phyloP scores from a whole-genome alignment of 1,140 invertebrate species.

The Pectinophora gossypiella region DNA sequence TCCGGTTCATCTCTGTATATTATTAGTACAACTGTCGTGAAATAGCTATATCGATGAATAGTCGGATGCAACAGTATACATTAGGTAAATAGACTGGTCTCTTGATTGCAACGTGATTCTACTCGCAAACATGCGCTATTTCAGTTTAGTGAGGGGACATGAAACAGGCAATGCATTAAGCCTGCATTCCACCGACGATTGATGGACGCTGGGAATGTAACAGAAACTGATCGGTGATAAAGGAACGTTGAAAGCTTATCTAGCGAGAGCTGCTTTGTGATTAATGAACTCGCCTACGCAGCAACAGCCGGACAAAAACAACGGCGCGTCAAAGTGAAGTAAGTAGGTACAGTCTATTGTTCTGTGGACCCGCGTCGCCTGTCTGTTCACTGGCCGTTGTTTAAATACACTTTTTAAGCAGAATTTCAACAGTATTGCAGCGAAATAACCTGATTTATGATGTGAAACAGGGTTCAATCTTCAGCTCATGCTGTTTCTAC shows the following conservation, averaged over 20 bases:
- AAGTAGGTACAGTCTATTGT: constrained; percentile 40
- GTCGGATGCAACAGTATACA: neutral
- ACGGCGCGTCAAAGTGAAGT: constrained; percentile 46
- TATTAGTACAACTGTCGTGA: no score
- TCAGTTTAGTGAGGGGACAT: neutral
- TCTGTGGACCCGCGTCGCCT: constrained; percentile 13
- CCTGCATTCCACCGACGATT: neutral
- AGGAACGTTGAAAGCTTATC: constrained; percentile 38
- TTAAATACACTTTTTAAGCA: constrained; percentile 18
- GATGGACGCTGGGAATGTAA: neutral
- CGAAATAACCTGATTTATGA: neutral
- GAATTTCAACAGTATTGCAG: neutral
- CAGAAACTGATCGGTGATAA: neutral
- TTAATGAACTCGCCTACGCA: constrained; percentile 56
- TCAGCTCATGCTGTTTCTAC: no score
- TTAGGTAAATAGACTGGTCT: neutral
- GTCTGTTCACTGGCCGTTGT: constrained; percentile 10
- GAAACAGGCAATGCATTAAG: neutral
- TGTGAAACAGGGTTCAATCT: no score
- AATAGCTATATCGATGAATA: no score
- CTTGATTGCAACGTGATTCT: neutral
- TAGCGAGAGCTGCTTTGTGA: constrained; percentile 51
- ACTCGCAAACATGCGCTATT: neutral
- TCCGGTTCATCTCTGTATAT: no score
- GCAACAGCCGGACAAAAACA: constrained; percentile 42